Evolutionary conservation across 2,888 invertebrate genomes (phyloP).

Genomic region (Calameuta filiformis): DNA sequence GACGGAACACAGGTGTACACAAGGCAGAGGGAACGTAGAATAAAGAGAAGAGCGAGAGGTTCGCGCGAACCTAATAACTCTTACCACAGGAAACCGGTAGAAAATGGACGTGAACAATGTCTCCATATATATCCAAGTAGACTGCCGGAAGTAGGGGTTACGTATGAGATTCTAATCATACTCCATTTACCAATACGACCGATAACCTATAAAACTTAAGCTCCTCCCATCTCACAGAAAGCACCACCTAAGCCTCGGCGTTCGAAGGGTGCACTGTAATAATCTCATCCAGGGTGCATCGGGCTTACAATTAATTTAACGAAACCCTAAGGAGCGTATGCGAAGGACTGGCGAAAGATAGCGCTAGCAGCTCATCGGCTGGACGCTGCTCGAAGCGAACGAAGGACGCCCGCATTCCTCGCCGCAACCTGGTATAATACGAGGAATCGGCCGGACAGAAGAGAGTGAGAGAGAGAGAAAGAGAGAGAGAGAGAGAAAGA

Average conservation of each 20-base stretch:
- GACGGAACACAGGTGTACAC: background rate
- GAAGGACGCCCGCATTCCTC: conserved; percentile 67
- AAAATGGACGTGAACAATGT: background rate
- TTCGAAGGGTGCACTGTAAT: background rate
- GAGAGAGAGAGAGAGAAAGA: conserved; percentile 17
- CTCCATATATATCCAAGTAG: background rate
- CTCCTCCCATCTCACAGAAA: too few relatives aligned
- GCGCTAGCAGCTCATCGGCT: conserved; percentile 52
- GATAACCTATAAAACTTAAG: background rate
- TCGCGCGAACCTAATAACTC: background rate
- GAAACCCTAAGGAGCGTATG: conserved; percentile 45
- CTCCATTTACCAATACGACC: background rate
- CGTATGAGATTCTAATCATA: background rate
- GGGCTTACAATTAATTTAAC: conserved; percentile 38
- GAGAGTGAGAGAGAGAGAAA: background rate
- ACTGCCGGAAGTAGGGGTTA: background rate
- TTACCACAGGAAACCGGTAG: background rate
- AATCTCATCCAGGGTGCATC: background rate
- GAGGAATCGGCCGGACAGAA: conserved; percentile 56
- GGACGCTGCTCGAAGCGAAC: conserved; percentile 58
- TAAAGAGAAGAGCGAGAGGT: background rate
- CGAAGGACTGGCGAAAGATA: conserved; percentile 46
- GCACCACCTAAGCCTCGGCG: too few relatives aligned
- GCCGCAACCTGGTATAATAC: conserved; percentile 65
- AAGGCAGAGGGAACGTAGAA: background rate